These are phyloP conservation scores for Oostethus manadensis DNA, from an alignment of 2,113 vertebrate genomes.

Conservation along the genomic window DNA sequence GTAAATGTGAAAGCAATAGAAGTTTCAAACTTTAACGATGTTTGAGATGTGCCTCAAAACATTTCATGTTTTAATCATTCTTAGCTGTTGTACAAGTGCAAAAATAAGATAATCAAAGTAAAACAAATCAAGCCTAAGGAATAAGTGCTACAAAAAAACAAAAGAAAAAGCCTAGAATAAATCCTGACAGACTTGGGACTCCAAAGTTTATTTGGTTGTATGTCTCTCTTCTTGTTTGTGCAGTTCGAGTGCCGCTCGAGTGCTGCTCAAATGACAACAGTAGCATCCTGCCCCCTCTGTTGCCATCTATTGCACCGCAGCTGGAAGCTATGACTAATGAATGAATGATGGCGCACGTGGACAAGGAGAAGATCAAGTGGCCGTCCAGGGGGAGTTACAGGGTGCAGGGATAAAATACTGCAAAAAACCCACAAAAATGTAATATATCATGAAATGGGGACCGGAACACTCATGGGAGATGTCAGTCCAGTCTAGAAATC, in stretches of 20 bases:
- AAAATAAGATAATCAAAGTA: too few species aligned
- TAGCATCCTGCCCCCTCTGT: conserved; percentile 6
- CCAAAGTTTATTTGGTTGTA: too few species aligned
- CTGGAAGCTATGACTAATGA: conserved; percentile 38
- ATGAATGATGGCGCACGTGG: conserved; percentile 32
- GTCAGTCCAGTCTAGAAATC: conserved; percentile 16
- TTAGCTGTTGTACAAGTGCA: too few species aligned
- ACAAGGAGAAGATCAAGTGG: conserved; percentile 22
- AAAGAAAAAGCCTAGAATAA: too few species aligned
- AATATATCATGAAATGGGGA: conserved; percentile 15
- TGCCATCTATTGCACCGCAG: conserved; percentile 13
- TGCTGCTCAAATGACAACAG: conserved; percentile 3
- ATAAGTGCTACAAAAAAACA: too few species aligned
- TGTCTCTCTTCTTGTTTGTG: too few species aligned
- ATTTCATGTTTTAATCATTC: too few species aligned
- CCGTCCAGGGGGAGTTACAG: conserved; percentile 1
- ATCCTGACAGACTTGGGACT: too few species aligned
- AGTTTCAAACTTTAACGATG: too few species aligned
- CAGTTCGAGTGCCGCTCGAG: not conserved
- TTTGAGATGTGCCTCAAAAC: too few species aligned
- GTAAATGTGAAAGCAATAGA: too few species aligned
- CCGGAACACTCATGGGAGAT: conserved; percentile 12
- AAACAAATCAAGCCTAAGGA: too few species aligned
- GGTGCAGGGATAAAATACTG: conserved; percentile 1
- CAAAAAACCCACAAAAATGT: conserved; percentile 3